Base-by-base conservation (phyloP, 2,888 invertebrate species). In the Eumerus sabulonum region DNA sequence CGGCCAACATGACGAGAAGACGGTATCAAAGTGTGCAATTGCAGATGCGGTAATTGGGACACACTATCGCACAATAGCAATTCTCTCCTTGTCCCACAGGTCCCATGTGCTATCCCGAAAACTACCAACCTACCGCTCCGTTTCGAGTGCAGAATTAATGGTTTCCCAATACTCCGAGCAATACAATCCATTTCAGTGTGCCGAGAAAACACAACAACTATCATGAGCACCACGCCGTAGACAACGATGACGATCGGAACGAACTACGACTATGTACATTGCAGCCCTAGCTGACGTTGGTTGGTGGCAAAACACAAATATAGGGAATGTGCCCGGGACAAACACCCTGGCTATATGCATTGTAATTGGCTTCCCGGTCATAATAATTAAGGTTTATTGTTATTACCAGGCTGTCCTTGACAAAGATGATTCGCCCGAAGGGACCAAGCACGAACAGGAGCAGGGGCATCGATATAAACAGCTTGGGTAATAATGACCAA, bases 351-450 rank as follows among this genome's bases (percentile, higher is more conserved):
- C 3, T 27, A 27, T 27, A 27, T 27, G 27, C 27, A 27, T 27
- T 27, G 68, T 74, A 74, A 79, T 74, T 79, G 74, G 79, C 73
- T 79, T 35, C 79, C 70, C 74, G 79, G 79, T 70, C 79, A 74
- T 79, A 79, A 79, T 79, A 79, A 79, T 79, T 79, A 79, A 79
- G 64, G 74, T 79, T 79, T 79, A 79, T 79, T 79, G 70, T 74
- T 74, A 79, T 70, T 70, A 66, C 74, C 79, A 74, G 73, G 59
- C 68, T 79, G 79, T 74, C 79, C 79, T 79, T 79, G 79, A 79
- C 79, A 79, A 70, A 79, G 79, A 79, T 79, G 79, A 79, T 73
- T 60, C 44, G 63, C 68, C 18, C 9, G 9, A 17, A 47, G 18
- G 47, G 40, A 35, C 14, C 16, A 9, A 47, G 14, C 1, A 9